Evolutionary conservation across 2,888 invertebrate species (phyloP), one percentile per base, ranked within the genome.

Genomic region (Dermolepida albohirtum): DNA sequence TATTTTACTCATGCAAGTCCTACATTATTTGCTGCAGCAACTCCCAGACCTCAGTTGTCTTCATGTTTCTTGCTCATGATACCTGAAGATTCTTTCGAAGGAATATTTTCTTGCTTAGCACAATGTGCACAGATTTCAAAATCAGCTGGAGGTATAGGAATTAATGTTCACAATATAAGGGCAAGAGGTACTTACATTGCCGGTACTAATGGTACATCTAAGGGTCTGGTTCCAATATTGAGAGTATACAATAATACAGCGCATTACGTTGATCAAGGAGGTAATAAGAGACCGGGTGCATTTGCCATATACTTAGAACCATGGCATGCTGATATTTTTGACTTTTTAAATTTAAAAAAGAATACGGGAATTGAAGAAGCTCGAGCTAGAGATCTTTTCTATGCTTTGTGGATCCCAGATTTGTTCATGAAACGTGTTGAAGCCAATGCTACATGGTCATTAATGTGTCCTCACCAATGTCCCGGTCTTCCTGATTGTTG

Each of bases 1-100:
- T 98, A 94, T 86, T 99, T 99, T 80, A 99, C 97, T 0, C 98
- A 99, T 84, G 98, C 98, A 2, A 97, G 97, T 29, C 98, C 99
- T 0, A 99, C 99, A 0, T 87, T 99, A 39, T 99, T 98, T 82
- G 93, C 97, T 73, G 95, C 98, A 44, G 98, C 94, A 27, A 98
- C 98, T 1, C 89, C 89, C 14, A 87, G 90, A 39, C 97, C 98
- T 11, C 98, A 98, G 81, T 85, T 99, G 69, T 97, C 97, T 0
- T 96, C 97, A 50, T 98, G 98, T 82, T 99, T 98, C 80, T 86
- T 98, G 22, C 82, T 99, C 69, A 95, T 97, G 6, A 97, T 99
- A 95, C 89, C 88, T 70, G 93, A 94, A 27, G 98, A 99, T 83
- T 97, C 93, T 74, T 96, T 98, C 78, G 95, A 96, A 77, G 98